Evolutionary conservation across 2,888 invertebrate genomes (phyloP).

Genomic region (Hypselothyrea guttata): DNA sequence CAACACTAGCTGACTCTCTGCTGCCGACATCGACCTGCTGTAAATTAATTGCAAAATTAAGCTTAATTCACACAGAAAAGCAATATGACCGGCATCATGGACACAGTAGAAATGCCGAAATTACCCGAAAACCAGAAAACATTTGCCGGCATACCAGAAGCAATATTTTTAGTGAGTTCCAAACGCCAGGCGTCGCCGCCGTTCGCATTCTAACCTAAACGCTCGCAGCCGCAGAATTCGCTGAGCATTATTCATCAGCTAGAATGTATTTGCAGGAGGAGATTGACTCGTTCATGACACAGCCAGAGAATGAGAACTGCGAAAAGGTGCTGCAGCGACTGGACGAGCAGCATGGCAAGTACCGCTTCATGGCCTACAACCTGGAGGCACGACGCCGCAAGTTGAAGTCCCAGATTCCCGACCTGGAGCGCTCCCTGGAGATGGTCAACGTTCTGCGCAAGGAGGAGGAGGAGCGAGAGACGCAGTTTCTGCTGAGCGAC

Average conservation of each 20-base stretch:
- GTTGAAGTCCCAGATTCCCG: slow-evolving; percentile 96
- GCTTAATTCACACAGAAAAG: slow-evolving; percentile 29
- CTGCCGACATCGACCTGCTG: slow-evolving; percentile 58
- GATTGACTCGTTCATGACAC: slow-evolving; percentile 95
- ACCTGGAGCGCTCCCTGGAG: slow-evolving; percentile 93
- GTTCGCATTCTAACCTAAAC: slow-evolving; percentile 63
- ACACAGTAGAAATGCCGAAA: slow-evolving; percentile 81
- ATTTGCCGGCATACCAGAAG: slow-evolving; percentile 93
- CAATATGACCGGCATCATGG: slow-evolving; percentile 80
- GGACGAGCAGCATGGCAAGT: slow-evolving; percentile 97
- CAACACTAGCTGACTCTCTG: slow-evolving; percentile 32
- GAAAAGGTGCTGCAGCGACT: slow-evolving; percentile 92
- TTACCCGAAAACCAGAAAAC: slow-evolving; percentile 83
- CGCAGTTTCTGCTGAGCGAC: slow-evolving; percentile 95
- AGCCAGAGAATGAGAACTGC: slow-evolving; percentile 91
- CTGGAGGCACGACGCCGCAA: slow-evolving; percentile 92
- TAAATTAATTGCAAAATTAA: slow-evolving; percentile 46
- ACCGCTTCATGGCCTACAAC: slow-evolving; percentile 98
- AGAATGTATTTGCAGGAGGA: slow-evolving; percentile 87
- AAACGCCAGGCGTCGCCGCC: slow-evolving; percentile 11
- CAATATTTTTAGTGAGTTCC: slow-evolving; percentile 91
- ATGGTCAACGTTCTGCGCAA: slow-evolving; percentile 94
- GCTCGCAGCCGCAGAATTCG: slow-evolving; percentile 43
- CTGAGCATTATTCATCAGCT: slow-evolving; percentile 44
- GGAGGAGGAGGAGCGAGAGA: slow-evolving; percentile 90